phyloP scores from a whole-genome alignment of 2,888 invertebrate genomes.

The Ectemnius continuus region DNA sequence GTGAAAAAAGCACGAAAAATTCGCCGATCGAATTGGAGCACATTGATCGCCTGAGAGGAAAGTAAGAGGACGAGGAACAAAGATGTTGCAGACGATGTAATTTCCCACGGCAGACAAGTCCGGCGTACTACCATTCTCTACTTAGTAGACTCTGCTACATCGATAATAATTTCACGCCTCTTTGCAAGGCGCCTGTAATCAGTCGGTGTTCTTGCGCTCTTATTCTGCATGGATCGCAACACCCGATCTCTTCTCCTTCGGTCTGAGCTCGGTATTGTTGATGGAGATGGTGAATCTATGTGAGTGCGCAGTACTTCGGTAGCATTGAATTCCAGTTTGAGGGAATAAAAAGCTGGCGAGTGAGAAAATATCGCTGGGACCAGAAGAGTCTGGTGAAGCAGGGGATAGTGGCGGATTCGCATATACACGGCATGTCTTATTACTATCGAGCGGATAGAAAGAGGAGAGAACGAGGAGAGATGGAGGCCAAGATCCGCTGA shows the following conservation, averaged over 20 bases:
- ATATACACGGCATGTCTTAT: conserved; percentile 53
- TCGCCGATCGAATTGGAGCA: background rate
- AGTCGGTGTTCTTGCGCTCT: background rate
- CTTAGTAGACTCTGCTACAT: background rate
- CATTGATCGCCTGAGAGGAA: background rate
- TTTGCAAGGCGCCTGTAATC: background rate
- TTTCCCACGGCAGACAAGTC: background rate
- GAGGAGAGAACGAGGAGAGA: conserved; percentile 16
- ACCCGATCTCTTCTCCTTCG: background rate
- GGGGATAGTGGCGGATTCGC: conserved; percentile 41
- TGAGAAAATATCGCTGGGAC: background rate
- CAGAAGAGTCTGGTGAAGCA: conserved; percentile 47
- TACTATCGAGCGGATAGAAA: conserved; percentile 54
- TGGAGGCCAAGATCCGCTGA: conserved; percentile 48
- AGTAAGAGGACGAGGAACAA: background rate
- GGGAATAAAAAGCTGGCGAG: conserved; percentile 17
- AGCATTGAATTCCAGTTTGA: conserved; percentile 13
- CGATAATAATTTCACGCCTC: background rate
- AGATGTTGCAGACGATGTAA: background rate
- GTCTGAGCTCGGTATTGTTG: background rate
- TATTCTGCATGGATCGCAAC: background rate
- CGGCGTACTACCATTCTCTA: too few relatives aligned
- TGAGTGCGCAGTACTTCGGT: background rate
- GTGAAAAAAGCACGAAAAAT: background rate
- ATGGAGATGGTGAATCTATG: background rate